Percentiles rank a stretch among this genome's conserved stretches.
These are phyloP conservation scores for Zootermopsis nevadensis DNA, from an alignment of 2,888 invertebrate species.

Conservation along the genomic window DNA sequence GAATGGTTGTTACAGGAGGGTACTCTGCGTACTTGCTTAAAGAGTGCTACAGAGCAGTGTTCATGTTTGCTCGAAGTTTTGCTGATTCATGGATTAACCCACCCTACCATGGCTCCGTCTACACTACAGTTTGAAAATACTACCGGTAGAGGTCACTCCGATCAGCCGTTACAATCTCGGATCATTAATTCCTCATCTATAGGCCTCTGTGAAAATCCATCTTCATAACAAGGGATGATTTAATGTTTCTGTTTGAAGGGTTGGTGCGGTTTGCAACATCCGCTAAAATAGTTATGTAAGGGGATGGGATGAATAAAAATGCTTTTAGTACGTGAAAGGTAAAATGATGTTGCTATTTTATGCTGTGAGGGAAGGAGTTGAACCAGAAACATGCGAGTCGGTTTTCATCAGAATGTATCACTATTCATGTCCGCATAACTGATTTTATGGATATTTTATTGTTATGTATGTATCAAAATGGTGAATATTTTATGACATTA, in stretches of 20 bases:
- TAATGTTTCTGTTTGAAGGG: constrained; percentile 23
- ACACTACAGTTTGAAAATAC: not conserved
- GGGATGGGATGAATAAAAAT: not conserved
- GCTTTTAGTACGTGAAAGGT: constrained; percentile 3
- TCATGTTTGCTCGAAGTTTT: constrained; percentile 11
- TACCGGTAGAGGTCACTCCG: constrained; percentile 27
- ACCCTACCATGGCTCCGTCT: not conserved
- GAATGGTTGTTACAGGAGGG: constrained; percentile 6
- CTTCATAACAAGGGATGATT: constrained; percentile 25
- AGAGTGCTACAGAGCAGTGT: constrained; percentile 1
- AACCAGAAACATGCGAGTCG: not conserved
- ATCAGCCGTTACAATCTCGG: constrained; percentile 28
- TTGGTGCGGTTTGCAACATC: not conserved
- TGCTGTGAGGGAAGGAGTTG: not conserved
- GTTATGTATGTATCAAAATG: not conserved
- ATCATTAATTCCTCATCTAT: constrained; percentile 24
- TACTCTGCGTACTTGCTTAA: not conserved
- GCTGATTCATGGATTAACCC: constrained; percentile 7
- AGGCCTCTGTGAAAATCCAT: constrained; percentile 25
- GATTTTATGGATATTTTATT: not conserved
- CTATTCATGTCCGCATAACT: not conserved
- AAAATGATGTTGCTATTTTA: not conserved
- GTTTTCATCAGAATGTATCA: not conserved
- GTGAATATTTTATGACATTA: not conserved
- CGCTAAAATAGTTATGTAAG: not conserved